These are phyloP conservation scores for Cydia strobilella DNA, from an alignment of 1,140 invertebrate genomes.

Conservation along the genomic window DNA sequence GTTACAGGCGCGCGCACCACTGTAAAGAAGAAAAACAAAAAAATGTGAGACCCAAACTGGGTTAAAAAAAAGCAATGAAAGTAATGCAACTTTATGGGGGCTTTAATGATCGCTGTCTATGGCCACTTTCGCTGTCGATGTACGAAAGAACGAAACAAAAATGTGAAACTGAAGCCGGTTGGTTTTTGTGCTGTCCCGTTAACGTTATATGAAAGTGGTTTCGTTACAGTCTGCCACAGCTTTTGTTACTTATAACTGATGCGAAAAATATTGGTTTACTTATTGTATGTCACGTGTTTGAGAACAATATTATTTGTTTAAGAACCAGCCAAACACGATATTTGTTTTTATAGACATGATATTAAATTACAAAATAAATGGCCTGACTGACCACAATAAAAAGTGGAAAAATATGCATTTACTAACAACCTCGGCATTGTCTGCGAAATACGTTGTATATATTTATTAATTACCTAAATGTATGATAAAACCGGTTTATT, in stretches of 20 bases:
- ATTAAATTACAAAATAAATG: constrained; percentile 14
- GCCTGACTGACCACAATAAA: neutral
- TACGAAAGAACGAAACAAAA: constrained; percentile 50
- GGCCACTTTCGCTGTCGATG: constrained; percentile 46
- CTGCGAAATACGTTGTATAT: neutral
- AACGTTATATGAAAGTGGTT: constrained; percentile 54
- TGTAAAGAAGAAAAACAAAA: constrained; percentile 77
- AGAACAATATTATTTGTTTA: constrained; percentile 38
- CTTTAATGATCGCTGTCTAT: constrained; percentile 51
- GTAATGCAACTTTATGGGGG: constrained; percentile 44
- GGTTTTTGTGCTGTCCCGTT: constrained; percentile 50
- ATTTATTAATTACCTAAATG: neutral
- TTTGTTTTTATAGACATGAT: constrained; percentile 21
- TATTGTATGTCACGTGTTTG: neutral
- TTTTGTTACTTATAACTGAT: constrained; percentile 9
- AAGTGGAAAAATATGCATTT: neutral
- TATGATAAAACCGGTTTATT: neutral
- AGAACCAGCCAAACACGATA: constrained; percentile 39
- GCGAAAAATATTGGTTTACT: constrained; percentile 9
- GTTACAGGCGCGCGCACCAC: constrained; percentile 63
- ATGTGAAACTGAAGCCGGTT: constrained; percentile 35
- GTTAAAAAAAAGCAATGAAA: constrained; percentile 47
- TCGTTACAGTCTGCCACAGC: constrained; percentile 10
- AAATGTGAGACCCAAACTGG: constrained; percentile 55
- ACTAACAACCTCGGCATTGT: neutral